Evolutionary conservation across 1,140 invertebrate species (phyloP), one percentile per base, ranked within the genome.

Genomic region (Drosophila nannoptera): DNA sequence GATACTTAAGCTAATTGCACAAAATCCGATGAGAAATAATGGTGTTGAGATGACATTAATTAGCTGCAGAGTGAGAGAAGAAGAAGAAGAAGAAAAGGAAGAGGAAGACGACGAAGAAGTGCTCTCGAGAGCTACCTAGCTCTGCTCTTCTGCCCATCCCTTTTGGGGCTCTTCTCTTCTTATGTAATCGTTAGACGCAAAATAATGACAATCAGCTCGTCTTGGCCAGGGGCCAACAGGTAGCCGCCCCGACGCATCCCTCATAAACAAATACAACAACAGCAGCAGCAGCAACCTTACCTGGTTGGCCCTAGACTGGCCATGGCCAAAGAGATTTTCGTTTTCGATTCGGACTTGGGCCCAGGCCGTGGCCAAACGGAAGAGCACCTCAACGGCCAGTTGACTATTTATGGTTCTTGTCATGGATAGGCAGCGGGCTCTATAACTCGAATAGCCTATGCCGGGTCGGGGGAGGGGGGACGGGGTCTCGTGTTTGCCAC

Each of bases 331-430:
- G 46, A 55, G 38, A 70, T 73, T 73, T 73, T 73, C 61, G 40
- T 70, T 73, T 73, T 70, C 71, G 38, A 64, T 55, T 53, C 62
- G 45, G 54, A 53, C 40, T 53, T 54, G 1, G 22, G 22, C 22
- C 11, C 5, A 46, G 62, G 5, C 54, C 38, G 58, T 53, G 43
- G 43, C 40, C 59, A 46, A 71, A 67, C 69, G 64, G 64, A 71
- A 60, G 69, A 16, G 36, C 42, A 54, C 36, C 60, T 40, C 42
- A 38, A 6, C 32, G 55, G 58, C 33, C 77, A 50, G 71, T 77
- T 82, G 71, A 48, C 81, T 84, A 86, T 86, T 86, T 86, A 86
- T 86, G 81, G 81, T 74, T 73, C 81, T 84, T 73, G 80, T 80
- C 81, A 50, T 68, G 76, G 50, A 68, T 80, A 80, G 77, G 53